Base-by-base conservation (phyloP, 2,888 invertebrate species). In the Melikaiella ostensackeni region DNA sequence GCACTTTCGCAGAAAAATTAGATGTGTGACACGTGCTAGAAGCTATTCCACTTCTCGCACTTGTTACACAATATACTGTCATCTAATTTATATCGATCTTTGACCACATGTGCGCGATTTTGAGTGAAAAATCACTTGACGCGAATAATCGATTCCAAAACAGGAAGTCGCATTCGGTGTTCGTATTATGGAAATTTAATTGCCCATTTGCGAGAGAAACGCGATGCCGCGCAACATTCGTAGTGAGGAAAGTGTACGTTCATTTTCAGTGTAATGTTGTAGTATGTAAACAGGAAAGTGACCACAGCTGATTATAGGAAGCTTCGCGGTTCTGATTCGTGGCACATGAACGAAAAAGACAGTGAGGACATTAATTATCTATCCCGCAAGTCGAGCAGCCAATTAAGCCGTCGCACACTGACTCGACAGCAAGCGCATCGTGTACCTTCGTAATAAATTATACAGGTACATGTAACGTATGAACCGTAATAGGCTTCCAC, bases 101-200 rank as follows among this genome's bases (percentile, higher is more conserved):
- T n/a, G 50, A 2, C n/a, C 7, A 50, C n/a, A 50, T 8, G 2
- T 50, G n/a, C 3, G 50, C 27, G 16, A 62, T 62, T n/a, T 38
- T 24, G 27, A 24, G 13, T 21, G 19, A 64, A 66, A 66, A 70
- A 66, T 75, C 55, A 74, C 76, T 76, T 78, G 76, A 64, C 63
- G 75, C 79, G 77, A 81, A 75, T 77, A 74, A 76, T 74, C 77
- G 78, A 78, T 79, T 76, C 75, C 66, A 73, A 66, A 75, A 75
- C 75, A 78, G 79, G 79, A 80, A 82, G 79, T 75, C 74, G 79
- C 75, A 73, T 80, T 81, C 74, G 77, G 79, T 79, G 79, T 78
- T 78, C 78, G 76, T 80, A 78, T 80, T 81, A 80, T 83, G 81
- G 81, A 80, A 79, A 83, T 83, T 83, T 81, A 83, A 84, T 85